Conservation (phyloP, 2,797 vertebrate species). For the Xenops minutus region DNA sequence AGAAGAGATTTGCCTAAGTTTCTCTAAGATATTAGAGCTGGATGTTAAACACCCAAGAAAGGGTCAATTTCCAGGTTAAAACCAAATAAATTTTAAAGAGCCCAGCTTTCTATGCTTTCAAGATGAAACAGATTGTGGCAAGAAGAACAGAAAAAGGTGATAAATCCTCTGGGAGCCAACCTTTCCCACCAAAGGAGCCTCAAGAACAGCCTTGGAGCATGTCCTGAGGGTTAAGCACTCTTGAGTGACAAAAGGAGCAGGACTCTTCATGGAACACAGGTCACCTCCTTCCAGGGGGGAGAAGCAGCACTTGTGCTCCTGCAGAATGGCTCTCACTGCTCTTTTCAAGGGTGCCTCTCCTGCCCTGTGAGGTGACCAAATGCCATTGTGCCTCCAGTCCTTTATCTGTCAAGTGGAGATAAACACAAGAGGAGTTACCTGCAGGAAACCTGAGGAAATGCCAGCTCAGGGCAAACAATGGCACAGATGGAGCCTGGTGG, state of each 20-base stretch:
- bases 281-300: neutral
- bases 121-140: neutral
- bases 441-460: neutral
- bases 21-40: neutral
- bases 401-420: neutral
- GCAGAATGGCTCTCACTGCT: neutral
- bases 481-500: neutral
- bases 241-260: neutral
- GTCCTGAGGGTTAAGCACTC: neutral
- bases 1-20: neutral
- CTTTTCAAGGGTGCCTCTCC: neutral
- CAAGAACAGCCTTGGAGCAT: neutral
- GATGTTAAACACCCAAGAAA: neutral
- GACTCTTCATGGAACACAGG: neutral
- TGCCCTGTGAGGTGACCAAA: neutral
- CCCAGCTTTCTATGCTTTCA: neutral
- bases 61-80: neutral
- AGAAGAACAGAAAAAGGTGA: neutral
- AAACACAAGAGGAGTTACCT: neutral
- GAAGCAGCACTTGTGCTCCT: neutral
- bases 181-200: neutral
- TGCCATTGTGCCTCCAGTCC: neutral
- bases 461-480: neutral
- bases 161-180: neutral
- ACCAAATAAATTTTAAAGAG: neutral